Percentiles rank a stretch among this genome's conserved stretches.
phyloP scores from a whole-genome alignment of 2,888 invertebrate species.

The Spodoptera exigua region DNA sequence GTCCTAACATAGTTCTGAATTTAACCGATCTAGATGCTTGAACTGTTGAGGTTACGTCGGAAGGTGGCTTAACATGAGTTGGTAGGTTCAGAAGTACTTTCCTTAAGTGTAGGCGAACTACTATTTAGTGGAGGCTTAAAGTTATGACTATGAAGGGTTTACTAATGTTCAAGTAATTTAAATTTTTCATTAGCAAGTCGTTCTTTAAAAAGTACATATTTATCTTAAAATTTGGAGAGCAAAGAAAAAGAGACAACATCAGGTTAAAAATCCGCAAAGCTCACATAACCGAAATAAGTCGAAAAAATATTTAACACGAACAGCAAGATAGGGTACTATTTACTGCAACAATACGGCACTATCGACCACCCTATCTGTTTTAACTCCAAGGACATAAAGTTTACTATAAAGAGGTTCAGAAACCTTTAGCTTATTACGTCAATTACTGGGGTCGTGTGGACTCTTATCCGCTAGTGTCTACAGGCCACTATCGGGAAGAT shows the following conservation, averaged over 20 bases:
- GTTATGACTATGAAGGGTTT: not conserved
- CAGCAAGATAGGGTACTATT: slow-evolving; percentile 30
- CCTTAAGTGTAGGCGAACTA: not conserved
- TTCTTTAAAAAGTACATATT: too few relatives aligned
- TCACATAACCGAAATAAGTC: slow-evolving; percentile 7
- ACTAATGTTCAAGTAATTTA: not conserved
- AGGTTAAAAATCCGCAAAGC: too few relatives aligned
- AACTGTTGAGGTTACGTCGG: slow-evolving; percentile 36
- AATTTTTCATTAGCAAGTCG: too few relatives aligned
- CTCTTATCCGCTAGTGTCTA: slow-evolving; percentile 76
- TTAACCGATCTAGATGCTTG: slow-evolving; percentile 71
- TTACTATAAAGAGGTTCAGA: slow-evolving; percentile 65
- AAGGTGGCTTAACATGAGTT: slow-evolving; percentile 16
- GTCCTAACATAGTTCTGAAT: slow-evolving; percentile 69
- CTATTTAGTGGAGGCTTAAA: not conserved
- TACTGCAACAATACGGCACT: slow-evolving; percentile 53
- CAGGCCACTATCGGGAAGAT: slow-evolving; percentile 78
- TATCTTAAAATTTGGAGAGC: too few relatives aligned
- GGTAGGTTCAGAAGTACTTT: not conserved
- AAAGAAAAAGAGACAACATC: too few relatives aligned
- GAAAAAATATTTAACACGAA: slow-evolving; percentile 38
- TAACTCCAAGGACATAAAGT: slow-evolving; percentile 68
- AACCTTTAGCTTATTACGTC: slow-evolving; percentile 79
- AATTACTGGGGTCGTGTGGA: slow-evolving; percentile 82
- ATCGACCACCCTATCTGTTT: slow-evolving; percentile 69